These are phyloP conservation scores for Pelmatolapia mariae DNA, from an alignment of 2,113 vertebrate genomes.

Conservation along the genomic window DNA sequence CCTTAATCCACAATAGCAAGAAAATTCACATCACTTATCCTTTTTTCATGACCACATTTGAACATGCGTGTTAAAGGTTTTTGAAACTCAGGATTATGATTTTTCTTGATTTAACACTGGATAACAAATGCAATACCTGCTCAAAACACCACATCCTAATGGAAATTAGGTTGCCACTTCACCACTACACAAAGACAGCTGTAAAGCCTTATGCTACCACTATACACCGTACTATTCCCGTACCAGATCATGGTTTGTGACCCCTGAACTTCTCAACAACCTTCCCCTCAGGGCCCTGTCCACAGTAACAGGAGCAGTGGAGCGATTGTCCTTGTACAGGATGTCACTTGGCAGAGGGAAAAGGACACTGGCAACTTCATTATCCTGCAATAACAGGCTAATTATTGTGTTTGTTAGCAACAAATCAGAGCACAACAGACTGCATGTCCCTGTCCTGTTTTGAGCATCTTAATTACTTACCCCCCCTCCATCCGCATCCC, in stretches of 20 bases:
- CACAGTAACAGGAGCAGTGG: slow-evolving; percentile 2
- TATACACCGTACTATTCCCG: neutral
- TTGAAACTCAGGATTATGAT: neutral
- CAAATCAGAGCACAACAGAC: slow-evolving; percentile 83
- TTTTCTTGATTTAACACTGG: neutral
- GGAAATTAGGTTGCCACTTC: neutral
- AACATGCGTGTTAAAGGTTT: neutral
- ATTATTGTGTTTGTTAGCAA: slow-evolving; percentile 82
- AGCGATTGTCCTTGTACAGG: slow-evolving; percentile 61
- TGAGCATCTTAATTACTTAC: slow-evolving; percentile 82
- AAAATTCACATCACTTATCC: neutral
- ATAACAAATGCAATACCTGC: neutral
- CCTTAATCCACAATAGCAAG: neutral
- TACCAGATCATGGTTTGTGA: slow-evolving; percentile 32
- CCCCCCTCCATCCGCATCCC: slow-evolving; percentile 9
- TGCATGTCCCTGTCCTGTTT: slow-evolving; percentile 81
- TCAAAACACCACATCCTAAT: neutral
- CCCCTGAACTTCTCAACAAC: slow-evolving; percentile 51
- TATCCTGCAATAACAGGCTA: slow-evolving; percentile 81
- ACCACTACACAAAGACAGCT: neutral
- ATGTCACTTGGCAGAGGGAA: slow-evolving; percentile 71
- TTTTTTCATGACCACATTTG: neutral
- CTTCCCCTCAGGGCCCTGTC: slow-evolving; percentile 10
- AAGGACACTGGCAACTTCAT: slow-evolving; percentile 79
- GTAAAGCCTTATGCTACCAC: neutral